These are phyloP conservation scores for Agrypnus murinus DNA, from an alignment of 2,888 invertebrate species.

Conservation along the genomic window DNA sequence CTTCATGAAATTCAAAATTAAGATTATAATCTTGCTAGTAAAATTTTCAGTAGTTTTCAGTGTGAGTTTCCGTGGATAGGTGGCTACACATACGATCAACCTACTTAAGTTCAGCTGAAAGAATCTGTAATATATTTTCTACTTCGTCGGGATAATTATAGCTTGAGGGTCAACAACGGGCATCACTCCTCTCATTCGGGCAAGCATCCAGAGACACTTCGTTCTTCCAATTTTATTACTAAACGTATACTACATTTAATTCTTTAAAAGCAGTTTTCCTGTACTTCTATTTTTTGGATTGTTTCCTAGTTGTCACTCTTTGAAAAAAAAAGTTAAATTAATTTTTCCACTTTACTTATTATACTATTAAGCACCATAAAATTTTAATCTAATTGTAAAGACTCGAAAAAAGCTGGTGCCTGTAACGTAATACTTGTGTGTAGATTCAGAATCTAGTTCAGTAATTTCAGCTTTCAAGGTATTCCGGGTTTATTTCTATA, in stretches of 20 bases:
- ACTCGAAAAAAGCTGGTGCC: no score
- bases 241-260: constrained; percentile 7
- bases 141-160: constrained; percentile 43
- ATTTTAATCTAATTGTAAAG: no score
- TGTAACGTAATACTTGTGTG: no score
- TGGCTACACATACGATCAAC: constrained; percentile 26
- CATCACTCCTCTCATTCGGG: constrained; percentile 45
- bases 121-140: constrained; percentile 39
- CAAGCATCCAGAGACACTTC: constrained; percentile 41
- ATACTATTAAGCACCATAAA: no score
- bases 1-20: neutral
- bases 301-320: neutral
- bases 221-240: constrained; percentile 23
- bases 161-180: constrained; percentile 45
- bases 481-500: no score
- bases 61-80: constrained; percentile 18
- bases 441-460: no score
- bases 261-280: neutral
- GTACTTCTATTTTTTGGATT: constrained; percentile 5
- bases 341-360: no score
- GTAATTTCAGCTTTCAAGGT: no score
- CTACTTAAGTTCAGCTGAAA: constrained; percentile 31
- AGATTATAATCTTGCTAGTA: neutral
- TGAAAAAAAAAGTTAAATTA: no score
- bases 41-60: constrained; percentile 24